Base-by-base conservation (phyloP, 1,140 invertebrate species). In the Diorhabda carinulata region DNA sequence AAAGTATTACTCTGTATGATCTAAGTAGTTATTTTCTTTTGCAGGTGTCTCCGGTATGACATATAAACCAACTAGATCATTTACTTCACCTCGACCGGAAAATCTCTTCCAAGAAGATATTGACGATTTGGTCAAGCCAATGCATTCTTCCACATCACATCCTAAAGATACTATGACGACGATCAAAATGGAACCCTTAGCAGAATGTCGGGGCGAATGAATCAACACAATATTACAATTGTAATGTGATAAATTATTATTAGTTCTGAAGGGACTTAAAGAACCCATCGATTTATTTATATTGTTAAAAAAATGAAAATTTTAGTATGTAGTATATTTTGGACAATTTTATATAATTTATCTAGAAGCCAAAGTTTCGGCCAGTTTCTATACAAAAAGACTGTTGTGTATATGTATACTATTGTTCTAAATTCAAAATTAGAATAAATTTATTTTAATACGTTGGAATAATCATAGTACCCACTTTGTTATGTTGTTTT, bases 71-170 rank as follows among this genome's bases (percentile, higher is more conserved):
- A 83, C 86, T 10, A 82, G 84, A 68, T 83, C 82, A 70, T 84
- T 82, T 68, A 81, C 86, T 56, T 88, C 87, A 66, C 87, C 88
- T 5, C 78, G 86, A 1, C 87, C 87, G 5, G 86, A 88, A 72
- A 87, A 84, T 69, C 84, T 90, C 65, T 81, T 81, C 74, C 86
- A 87, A 72, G 86, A 87, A 73, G 86, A 88, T 67, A 87, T 88
- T 64, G 84, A 86, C 69, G 86, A 87, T 58, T 78, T 87, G 66
- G 87, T 87, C 0, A 87, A 87, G 72, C 83, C 86, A 7, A 79
- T 81, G 65, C 78, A 81, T 67, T 66, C 70, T 58, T 70, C 77
- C 62, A 70, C 73, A 43, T 57, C 65, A 52, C 69, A 76, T 62
- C 66, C 76, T 62, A 78, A 79, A 74, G 78, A 78, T 70, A 58